phyloP scores from a whole-genome alignment of 2,888 invertebrate genomes.

The Acheta domesticus region DNA sequence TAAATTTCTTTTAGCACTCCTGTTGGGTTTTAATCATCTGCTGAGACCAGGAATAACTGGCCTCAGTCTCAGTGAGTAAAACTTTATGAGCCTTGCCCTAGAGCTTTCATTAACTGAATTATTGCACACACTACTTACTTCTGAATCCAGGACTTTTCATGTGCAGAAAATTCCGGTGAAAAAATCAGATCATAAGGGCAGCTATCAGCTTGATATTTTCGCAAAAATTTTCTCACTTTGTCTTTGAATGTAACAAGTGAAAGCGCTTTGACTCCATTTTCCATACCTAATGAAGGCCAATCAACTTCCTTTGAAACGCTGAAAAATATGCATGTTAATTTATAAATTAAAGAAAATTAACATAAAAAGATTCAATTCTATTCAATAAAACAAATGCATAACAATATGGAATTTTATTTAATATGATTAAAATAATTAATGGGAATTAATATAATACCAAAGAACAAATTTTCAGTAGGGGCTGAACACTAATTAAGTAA shows the following conservation, averaged over 20 bases:
- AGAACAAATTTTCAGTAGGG: no score
- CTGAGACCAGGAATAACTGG: no score
- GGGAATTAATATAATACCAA: no score
- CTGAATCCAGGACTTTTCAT: slow-evolving; percentile 49
- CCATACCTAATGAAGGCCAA: slow-evolving; percentile 35
- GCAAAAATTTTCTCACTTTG: slow-evolving; percentile 43
- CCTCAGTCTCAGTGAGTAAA: no score
- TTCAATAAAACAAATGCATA: no score
- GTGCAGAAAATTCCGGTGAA: slow-evolving; percentile 47
- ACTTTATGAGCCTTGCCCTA: no score
- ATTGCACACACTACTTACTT: slow-evolving; percentile 39
- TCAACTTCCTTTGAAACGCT: slow-evolving; percentile 35
- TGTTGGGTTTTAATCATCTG: no score
- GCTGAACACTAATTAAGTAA: no score
- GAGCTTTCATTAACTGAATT: neutral
- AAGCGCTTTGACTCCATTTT: slow-evolving; percentile 28
- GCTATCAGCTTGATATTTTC: slow-evolving; percentile 44
- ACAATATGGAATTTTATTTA: no score
- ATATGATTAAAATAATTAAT: no score
- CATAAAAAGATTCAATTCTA: neutral
- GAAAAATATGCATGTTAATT: slow-evolving; percentile 24
- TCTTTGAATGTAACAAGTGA: slow-evolving; percentile 24
- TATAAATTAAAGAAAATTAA: neutral
- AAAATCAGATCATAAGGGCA: slow-evolving; percentile 47
- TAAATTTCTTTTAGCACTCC: no score